Evolutionary conservation across 2,888 invertebrate species (phyloP).

Genomic region (Dysmachus trigonus): DNA sequence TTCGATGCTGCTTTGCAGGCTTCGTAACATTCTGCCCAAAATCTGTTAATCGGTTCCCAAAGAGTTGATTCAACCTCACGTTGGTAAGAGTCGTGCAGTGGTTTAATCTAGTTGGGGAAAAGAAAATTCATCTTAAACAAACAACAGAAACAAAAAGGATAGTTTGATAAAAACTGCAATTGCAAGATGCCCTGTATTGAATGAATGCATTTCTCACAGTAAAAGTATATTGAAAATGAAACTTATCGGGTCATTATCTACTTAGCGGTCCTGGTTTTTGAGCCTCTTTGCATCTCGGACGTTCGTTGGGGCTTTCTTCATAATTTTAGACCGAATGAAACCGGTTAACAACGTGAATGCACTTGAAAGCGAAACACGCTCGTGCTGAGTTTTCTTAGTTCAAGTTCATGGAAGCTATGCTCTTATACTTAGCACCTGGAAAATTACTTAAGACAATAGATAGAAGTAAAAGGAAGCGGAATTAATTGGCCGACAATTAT

Average conservation of each 20-base stretch:
- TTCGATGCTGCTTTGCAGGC: constrained; percentile 69
- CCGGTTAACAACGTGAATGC: constrained; percentile 35
- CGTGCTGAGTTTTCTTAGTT: not conserved
- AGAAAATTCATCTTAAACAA: constrained; percentile 41
- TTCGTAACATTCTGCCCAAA: constrained; percentile 72
- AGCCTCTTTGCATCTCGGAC: not conserved
- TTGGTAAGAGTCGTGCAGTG: constrained; percentile 67
- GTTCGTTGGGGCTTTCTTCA: not conserved
- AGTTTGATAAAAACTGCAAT: not conserved
- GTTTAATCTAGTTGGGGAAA: constrained; percentile 65
- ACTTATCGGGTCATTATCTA: not conserved
- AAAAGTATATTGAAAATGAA: constrained; percentile 4
- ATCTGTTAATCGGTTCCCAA: constrained; percentile 68
- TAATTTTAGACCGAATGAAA: not conserved
- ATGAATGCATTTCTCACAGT: not conserved
- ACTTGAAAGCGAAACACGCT: constrained; percentile 18
- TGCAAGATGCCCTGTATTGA: not conserved
- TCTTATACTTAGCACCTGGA: not conserved
- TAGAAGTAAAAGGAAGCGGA: not conserved
- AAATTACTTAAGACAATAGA: constrained; percentile 17
- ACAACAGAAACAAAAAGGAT: no score
- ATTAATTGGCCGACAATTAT: not conserved
- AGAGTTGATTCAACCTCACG: constrained; percentile 66
- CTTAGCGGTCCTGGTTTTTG: not conserved
- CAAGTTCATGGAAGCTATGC: constrained; percentile 18